Percentiles rank a stretch among this genome's conserved stretches.
Evolutionary conservation across 2,113 vertebrate genomes (phyloP).

Genomic region (Emydura subglobosa): DNA sequence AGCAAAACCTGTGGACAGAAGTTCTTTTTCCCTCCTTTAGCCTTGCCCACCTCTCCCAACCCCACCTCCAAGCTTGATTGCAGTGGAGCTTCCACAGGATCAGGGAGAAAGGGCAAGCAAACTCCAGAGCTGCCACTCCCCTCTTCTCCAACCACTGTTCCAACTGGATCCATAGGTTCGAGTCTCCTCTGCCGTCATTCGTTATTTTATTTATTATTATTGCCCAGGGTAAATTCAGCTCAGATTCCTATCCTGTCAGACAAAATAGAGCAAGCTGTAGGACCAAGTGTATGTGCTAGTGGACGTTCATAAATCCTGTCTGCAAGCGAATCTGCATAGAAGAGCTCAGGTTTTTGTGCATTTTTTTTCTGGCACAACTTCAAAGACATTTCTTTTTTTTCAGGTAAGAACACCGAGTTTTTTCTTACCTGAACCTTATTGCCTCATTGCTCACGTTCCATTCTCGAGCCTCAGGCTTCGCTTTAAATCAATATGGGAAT

Average conservation of each 20-base stretch:
- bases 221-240: not conserved
- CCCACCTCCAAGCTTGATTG: not conserved
- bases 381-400: not conserved
- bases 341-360: not conserved
- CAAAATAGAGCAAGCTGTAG: not conserved
- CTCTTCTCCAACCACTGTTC: not conserved
- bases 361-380: not conserved
- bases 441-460: not conserved
- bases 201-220: constrained; percentile 18
- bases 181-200: constrained; percentile 2
- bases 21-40: not conserved
- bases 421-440: not conserved
- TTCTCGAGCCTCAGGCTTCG: constrained; percentile 27
- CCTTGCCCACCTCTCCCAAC: not conserved
- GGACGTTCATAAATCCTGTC: not conserved
- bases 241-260: not conserved
- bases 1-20: not conserved
- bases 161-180: not conserved
- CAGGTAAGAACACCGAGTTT: not conserved
- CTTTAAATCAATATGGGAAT: constrained; percentile 24
- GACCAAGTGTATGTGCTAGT: not conserved
- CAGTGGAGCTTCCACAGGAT: not conserved
- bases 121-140: not conserved
- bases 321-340: not conserved
- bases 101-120: not conserved